Evolutionary conservation across 2,113 vertebrate species (phyloP), one percentile per base, ranked within the genome.

Genomic region (Cottus gobio): DNA sequence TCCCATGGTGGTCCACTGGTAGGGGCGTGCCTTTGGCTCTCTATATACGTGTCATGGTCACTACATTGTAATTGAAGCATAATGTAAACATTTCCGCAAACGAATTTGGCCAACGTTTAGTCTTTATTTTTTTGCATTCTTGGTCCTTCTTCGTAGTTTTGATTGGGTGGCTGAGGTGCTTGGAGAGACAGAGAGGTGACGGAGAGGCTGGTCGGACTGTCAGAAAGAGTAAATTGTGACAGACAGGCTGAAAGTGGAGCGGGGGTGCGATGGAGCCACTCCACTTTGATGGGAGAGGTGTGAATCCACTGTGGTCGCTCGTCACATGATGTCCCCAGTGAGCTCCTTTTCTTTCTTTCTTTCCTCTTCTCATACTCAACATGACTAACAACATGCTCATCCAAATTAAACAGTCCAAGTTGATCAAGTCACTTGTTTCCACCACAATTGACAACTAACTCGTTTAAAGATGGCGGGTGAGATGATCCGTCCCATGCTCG

Each of bases 121-220:
- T 26, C 3, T 3, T 4, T 13, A 26, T 44, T 73, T 50, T 34
- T 28, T 4, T n/a, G n/a, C n/a, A 5, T 3, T 31, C 10, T 68
- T 10, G 1, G 9, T 65, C 31, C 54, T 3, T 57, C n/a, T 37
- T 10, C 5, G 0, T 20, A 52, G 52, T 44, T 48, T 46, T 75
- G 73, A 83, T 70, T 80, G 77, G 57, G 56, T 42, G 50, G 39
- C 76, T 80, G 73, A 83, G 79, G 73, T 78, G 61, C 26, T n/a
- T 9, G 7, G 30, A 36, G 22, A 48, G 42, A 39, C 13, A 36
- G 13, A 72, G 57, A 52, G 46, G n/a, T 39, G 75, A 24, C 24
- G 24, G 52, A 54, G 52, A 56, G 24, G 52, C 48, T n/a, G 48
- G 31, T 37, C 28, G 3, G 30, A 46, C 39, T 63, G 69, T 67